Base-by-base conservation (phyloP, 2,888 invertebrate species). In the Melolontha melolontha region DNA sequence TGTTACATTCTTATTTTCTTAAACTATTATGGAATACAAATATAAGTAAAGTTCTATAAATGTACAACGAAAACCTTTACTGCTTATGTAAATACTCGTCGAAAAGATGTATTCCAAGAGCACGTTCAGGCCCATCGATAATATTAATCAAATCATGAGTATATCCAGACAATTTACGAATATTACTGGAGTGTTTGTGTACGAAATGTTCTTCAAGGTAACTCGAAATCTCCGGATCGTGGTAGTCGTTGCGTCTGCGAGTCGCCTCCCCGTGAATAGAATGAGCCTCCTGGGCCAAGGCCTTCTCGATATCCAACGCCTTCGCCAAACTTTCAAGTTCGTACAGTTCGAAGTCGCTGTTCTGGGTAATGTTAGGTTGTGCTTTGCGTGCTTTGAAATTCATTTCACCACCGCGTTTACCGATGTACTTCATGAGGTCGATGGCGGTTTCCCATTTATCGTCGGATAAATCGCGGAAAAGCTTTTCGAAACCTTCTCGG, bases 161-260 rank as follows among this genome's bases (percentile, higher is more conserved):
- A 83, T 92, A 88, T 1, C 94, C 94, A 17, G 94, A 89, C 34
- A 94, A 81, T 47, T 87, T 84, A 49, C 94, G 87, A 74, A 95
- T 87, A 10, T 82, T 85, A 54, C 89, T 86, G 0, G 92, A 84
- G 62, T 94, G 92, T 69, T 88, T 83, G 76, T 89, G 88, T 65
- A 92, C 85, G 84, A 92, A 93, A 74, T 92, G 87, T 74, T 93
- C 91, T 75, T 94, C 93, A 1, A 95, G 79, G 78, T 89, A 93
- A 73, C 92, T 91, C 12, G 91, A 88, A 71, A 92, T 84, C 85
- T 89, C 91, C 69, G 92, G 90, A 76, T 92, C 92, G 71, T 91
- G 89, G 69, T 85, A 79, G 68, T 84, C 85, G 65, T 85, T 83
- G 75, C 85, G 86, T 72, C 84, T 85, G 76, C 86, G 85, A 2